phyloP scores from a whole-genome alignment of 2,888 invertebrate genomes.

The Hoplodrina blanda region DNA sequence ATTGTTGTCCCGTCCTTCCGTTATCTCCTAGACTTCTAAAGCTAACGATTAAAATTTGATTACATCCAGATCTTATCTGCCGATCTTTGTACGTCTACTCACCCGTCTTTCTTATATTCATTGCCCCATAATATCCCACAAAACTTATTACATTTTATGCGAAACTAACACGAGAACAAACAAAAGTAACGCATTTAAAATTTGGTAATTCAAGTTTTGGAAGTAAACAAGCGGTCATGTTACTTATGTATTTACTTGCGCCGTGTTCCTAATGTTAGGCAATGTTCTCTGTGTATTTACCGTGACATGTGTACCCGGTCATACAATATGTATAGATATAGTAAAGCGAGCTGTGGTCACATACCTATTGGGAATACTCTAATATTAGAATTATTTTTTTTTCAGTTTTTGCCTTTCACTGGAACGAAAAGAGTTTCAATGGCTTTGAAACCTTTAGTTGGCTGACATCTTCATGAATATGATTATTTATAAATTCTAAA shows the following conservation, averaged over 20 bases:
- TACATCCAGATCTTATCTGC: no score
- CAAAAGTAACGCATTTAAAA: constrained; percentile 11
- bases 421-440: neutral
- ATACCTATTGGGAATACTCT: neutral
- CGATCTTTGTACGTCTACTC: no score
- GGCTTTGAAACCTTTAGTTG: neutral
- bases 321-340: constrained; percentile 43
- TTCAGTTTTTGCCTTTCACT: no score
- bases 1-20: no score
- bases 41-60: no score
- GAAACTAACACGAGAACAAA: constrained; percentile 24
- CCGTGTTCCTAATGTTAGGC: constrained; percentile 32
- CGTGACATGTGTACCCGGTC: constrained; percentile 6
- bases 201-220: constrained; percentile 27
- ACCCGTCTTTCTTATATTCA: no score
- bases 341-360: neutral
- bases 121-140: no score
- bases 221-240: constrained; percentile 6
- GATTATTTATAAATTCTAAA: neutral
- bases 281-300: constrained; percentile 20
- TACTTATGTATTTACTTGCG: constrained; percentile 27
- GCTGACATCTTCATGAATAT: no score
- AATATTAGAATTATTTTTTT: no score
- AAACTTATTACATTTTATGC: constrained; percentile 5
- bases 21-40: no score